Evolutionary conservation across 2,888 invertebrate species (phyloP), one percentile per base, ranked within the genome.

Genomic region (Disparrhopalites patrizii): DNA sequence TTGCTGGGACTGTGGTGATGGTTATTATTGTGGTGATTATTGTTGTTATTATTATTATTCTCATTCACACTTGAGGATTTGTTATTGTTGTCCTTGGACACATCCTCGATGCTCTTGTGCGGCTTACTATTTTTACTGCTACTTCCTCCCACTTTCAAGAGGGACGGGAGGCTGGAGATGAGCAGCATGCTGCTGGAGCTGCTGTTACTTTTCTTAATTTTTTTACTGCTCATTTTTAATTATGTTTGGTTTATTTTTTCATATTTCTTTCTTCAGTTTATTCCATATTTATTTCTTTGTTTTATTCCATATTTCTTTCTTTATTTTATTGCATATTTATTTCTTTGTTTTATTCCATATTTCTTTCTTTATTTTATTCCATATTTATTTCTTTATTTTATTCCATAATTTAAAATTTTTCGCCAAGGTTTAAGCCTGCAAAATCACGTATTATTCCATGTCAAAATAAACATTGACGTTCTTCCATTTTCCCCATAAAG

Each of bases 201-300:
- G n/a, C n/a, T n/a, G n/a, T n/a, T n/a, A n/a, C n/a, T n/a, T n/a
- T n/a, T n/a, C n/a, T n/a, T n/a, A n/a, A n/a, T n/a, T n/a, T n/a
- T n/a, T n/a, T n/a, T n/a, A 40, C 40, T 40, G 40, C n/a, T 23
- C 23, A 47, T 47, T 47, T 47, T 47, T 52, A 52, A 10, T 52
- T 25, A 27, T 52, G n/a, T 27, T 52, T 27, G 7, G 28, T n/a
- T 27, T 52, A 13, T 31, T n/a, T 55, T 30, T 55, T 55, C 15
- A 33, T 33, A 31, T 55, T 27, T 27, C 25, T 52, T 15, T 15
- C 52, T 10, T n/a, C 52, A 52, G n/a, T n/a, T n/a, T n/a, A n/a
- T n/a, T n/a, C n/a, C n/a, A n/a, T n/a, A n/a, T n/a, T n/a, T n/a
- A n/a, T n/a, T n/a, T n/a, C n/a, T n/a, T n/a, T n/a, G n/a, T n/a